Percentiles rank a stretch among this genome's conserved stretches.
phyloP scores from a whole-genome alignment of 2,113 vertebrate genomes.

The Origma solitaria region DNA sequence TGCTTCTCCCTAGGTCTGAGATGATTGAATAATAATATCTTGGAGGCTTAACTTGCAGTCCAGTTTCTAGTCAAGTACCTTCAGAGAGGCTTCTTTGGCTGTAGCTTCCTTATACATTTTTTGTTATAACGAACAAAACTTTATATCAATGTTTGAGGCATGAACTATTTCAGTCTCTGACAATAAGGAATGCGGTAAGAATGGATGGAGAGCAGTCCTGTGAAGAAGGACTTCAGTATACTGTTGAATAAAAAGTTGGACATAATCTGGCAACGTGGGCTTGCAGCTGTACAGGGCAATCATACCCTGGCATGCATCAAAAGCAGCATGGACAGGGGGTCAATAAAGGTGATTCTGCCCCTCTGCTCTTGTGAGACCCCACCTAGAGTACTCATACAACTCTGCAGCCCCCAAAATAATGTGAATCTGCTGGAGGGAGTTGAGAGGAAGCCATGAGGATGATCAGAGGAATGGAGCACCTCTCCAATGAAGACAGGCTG shows the following conservation, averaged over 20 bases:
- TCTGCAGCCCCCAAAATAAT: no score
- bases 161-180: no score
- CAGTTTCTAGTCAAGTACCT: no score
- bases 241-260: neutral
- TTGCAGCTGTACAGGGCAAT: neutral
- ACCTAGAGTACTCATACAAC: no score
- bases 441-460: neutral
- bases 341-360: neutral
- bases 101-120: no score
- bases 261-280: neutral
- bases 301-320: neutral
- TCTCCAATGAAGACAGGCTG: neutral
- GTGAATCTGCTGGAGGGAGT: neutral
- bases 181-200: neutral
- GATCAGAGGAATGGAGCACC: neutral
- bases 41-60: no score
- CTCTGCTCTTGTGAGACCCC: neutral
- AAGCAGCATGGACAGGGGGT: neutral
- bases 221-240: neutral
- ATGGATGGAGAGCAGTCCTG: neutral
- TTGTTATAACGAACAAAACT: no score
- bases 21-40: no score
- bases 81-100: no score
- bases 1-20: no score
- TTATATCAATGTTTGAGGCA: no score